Conservation (phyloP, 2,888 invertebrate species). For the Hemaris fuciformis region DNA sequence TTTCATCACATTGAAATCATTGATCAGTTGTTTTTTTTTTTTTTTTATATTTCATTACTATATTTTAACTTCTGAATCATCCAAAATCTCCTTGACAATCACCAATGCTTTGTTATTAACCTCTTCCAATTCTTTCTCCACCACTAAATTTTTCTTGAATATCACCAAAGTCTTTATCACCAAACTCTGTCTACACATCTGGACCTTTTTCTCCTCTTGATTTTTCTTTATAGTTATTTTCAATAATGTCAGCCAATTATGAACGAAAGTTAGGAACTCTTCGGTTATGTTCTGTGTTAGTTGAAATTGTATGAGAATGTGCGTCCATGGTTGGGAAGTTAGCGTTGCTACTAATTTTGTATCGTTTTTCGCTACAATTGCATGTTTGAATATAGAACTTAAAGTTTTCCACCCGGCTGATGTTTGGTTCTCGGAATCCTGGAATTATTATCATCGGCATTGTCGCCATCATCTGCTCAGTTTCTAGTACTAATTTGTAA, state of each 20-base stretch:
- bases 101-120: conserved; percentile 42
- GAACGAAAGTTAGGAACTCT: conserved; percentile 61
- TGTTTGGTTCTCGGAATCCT: conserved; percentile 63
- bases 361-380: conserved; percentile 59
- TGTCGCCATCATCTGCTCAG: too few relatives aligned
- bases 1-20: too few relatives aligned
- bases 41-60: conserved; percentile 12
- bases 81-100: conserved; percentile 53
- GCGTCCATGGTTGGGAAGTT: conserved; percentile 71
- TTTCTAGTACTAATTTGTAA: too few relatives aligned
- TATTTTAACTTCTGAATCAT: conserved; percentile 35
- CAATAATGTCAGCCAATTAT: conserved; percentile 62
- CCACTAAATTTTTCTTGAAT: conserved; percentile 50
- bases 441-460: conserved; percentile 9
- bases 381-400: conserved; percentile 65
- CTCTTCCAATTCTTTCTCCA: conserved; percentile 44
- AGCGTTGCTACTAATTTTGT: conserved; percentile 55
- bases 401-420: conserved; percentile 68
- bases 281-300: conserved; percentile 55
- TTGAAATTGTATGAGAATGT: conserved; percentile 66
- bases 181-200: conserved; percentile 55
- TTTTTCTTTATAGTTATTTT: conserved; percentile 56
- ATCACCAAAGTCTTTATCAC: conserved; percentile 54
- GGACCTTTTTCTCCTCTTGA: conserved; percentile 41
- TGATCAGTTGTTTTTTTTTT: neutral